Percentiles rank a stretch among this genome's conserved stretches.
These are phyloP conservation scores for Eurosta solidaginis DNA, from an alignment of 1,140 invertebrate species.

Conservation along the genomic window DNA sequence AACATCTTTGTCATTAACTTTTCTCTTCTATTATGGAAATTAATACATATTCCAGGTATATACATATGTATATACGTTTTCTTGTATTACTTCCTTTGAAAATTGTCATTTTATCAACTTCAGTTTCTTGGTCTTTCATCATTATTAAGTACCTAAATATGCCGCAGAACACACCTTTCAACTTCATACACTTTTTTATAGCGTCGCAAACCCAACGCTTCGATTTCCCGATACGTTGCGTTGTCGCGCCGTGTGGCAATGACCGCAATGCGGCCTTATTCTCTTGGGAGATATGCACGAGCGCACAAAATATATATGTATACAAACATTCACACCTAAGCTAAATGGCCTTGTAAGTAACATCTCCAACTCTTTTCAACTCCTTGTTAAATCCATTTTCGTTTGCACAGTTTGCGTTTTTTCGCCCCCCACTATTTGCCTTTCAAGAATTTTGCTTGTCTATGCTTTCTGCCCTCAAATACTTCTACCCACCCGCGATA, in stretches of 20 bases:
- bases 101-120: not conserved
- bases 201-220: not conserved
- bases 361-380: not conserved
- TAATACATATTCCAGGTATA: too few species aligned
- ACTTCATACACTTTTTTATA: not conserved
- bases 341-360: too few species aligned
- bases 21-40: constrained; percentile 9
- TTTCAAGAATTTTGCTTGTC: not conserved
- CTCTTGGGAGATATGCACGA: not conserved
- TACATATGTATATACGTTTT: not conserved
- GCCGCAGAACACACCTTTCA: not conserved
- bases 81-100: not conserved
- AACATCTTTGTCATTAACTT: not conserved
- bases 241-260: not conserved
- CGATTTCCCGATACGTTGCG: not conserved
- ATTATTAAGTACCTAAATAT: not conserved
- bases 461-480: not conserved
- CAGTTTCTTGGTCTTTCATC: not conserved
- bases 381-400: not conserved
- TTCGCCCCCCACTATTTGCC: not conserved
- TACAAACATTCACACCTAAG: too few species aligned
- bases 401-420: not conserved
- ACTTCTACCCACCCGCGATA: not conserved
- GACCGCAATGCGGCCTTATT: not conserved
- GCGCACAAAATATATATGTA: not conserved